Evolutionary conservation across 2,797 vertebrate species (phyloP).

Genomic region (Sparus aurata): DNA sequence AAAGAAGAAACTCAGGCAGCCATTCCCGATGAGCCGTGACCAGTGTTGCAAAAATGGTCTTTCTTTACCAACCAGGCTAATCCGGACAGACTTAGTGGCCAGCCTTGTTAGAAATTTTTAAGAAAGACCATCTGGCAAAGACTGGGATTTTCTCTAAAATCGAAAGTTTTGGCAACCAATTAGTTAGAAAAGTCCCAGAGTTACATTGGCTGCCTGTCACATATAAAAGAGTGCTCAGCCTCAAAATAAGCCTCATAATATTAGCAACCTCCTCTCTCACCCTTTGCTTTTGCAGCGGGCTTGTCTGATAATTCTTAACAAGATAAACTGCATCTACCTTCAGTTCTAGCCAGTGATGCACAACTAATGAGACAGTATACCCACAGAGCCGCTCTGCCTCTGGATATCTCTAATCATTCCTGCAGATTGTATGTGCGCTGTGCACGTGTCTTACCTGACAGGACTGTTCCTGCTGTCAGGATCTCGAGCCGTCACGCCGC

Average conservation of each 20-base stretch:
- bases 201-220: slow-evolving; percentile 24
- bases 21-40: background rate
- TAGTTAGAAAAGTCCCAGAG: slow-evolving; percentile 31
- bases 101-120: slow-evolving; percentile 6
- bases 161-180: slow-evolving; percentile 14
- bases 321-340: background rate
- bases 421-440: background rate
- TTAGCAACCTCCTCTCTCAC: slow-evolving; percentile 9
- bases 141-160: slow-evolving; percentile 4
- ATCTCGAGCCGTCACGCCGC: slow-evolving; percentile 92
- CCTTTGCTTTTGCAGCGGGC: background rate
- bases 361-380: slow-evolving; percentile 12
- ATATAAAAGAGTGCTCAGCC: slow-evolving; percentile 16
- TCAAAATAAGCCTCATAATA: slow-evolving; percentile 34
- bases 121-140: slow-evolving; percentile 8
- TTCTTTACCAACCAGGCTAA: slow-evolving; percentile 1
- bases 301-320: background rate
- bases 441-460: slow-evolving; percentile 88
- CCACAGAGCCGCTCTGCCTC: background rate
- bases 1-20: background rate
- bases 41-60: background rate
- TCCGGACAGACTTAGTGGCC: background rate
- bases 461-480: slow-evolving; percentile 93
- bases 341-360: slow-evolving; percentile 1
- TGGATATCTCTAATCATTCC: background rate